Conservation (phyloP, 2,888 invertebrate genomes). For the Onchidella celtica region DNA sequence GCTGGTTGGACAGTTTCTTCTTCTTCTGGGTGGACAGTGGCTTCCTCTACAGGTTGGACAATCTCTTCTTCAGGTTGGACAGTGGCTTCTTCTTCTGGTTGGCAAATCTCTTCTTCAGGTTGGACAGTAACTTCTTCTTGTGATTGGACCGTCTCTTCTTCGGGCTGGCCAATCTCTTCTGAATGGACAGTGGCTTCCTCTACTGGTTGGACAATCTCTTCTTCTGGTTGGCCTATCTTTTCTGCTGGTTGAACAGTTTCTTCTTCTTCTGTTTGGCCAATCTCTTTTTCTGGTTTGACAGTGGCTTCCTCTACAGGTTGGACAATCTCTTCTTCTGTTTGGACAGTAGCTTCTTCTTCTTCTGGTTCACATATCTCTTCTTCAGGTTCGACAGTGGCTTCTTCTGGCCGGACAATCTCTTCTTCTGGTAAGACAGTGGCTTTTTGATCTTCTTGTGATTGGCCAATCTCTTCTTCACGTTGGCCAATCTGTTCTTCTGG, state of each 20-base stretch:
- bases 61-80: not conserved
- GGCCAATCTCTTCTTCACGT: not conserved
- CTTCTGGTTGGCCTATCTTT: too few species aligned
- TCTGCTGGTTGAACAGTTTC: too few species aligned
- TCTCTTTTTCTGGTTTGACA: not conserved
- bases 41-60: not conserved
- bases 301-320: not conserved
- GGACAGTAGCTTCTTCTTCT: not conserved
- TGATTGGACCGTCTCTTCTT: not conserved
- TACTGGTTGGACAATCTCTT: not conserved
- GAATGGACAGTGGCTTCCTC: not conserved
- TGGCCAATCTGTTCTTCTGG: not conserved
- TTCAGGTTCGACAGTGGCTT: not conserved
- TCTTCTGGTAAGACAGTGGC: not conserved
- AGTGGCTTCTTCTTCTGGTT: not conserved
- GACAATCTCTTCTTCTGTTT: not conserved
- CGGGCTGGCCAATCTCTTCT: not conserved
- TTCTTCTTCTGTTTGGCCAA: not conserved
- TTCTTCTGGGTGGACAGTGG: not conserved
- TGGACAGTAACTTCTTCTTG: too few species aligned
- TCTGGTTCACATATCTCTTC: not conserved
- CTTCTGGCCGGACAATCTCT: not conserved
- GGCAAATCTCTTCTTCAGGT: too few species aligned
- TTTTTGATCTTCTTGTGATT: not conserved
- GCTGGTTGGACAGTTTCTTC: not conserved